Conservation (phyloP, 2,888 invertebrate species). For the Drosophila algonquin region DNA sequence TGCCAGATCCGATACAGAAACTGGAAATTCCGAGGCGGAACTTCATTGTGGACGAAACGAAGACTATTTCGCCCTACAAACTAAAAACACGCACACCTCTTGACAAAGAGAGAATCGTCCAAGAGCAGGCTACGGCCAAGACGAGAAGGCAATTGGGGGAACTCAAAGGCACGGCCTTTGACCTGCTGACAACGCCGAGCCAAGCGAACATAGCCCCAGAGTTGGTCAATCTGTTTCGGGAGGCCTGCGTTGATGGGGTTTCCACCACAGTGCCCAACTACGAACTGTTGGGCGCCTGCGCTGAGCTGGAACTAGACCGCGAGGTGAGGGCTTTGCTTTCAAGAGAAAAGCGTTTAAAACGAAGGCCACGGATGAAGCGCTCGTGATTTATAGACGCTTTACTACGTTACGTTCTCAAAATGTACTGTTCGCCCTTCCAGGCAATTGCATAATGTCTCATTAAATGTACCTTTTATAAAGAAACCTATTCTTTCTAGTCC, state of each 20-base stretch:
- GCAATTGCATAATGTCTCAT: neutral
- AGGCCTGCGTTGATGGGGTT: constrained; percentile 50
- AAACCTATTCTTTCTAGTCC: neutral
- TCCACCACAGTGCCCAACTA: constrained; percentile 58
- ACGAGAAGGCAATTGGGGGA: constrained; percentile 59
- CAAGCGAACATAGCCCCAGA: constrained; percentile 20
- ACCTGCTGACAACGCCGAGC: constrained; percentile 73
- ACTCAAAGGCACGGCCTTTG: constrained; percentile 74
- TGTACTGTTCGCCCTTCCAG: neutral
- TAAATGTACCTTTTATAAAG: neutral
- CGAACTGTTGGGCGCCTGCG: constrained; percentile 32
- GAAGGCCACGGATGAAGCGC: neutral
- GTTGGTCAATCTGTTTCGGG: constrained; percentile 45
- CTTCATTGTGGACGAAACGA: constrained; percentile 70
- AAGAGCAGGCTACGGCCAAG: constrained; percentile 58
- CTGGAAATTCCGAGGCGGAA: constrained; percentile 68
- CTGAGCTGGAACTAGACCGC: constrained; percentile 42
- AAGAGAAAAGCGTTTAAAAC: constrained; percentile 34
- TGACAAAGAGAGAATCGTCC: constrained; percentile 41
- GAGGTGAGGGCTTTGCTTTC: constrained; percentile 54
- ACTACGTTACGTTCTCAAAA: neutral
- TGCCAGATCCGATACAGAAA: constrained; percentile 49
- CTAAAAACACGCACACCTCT: constrained; percentile 40
- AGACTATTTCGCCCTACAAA: constrained; percentile 45
- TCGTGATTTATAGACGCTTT: neutral